A percentile compares a stretch with the other conserved stretches of the same genome.
These are phyloP conservation scores for Carterocephalus palaemon DNA, from an alignment of 2,888 invertebrate genomes.

Conservation along the genomic window DNA sequence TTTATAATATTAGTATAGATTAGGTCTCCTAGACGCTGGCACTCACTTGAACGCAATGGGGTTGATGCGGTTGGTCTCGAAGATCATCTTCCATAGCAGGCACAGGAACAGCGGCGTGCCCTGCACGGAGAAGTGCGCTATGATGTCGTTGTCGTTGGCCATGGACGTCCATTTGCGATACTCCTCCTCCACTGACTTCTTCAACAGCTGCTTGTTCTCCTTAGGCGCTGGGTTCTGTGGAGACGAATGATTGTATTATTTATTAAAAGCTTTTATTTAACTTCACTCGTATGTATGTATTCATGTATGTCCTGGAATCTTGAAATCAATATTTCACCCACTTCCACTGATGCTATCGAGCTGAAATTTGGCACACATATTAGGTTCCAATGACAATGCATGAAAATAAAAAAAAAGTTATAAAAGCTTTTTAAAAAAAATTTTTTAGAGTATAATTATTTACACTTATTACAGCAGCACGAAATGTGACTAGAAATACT, in stretches of 20 bases:
- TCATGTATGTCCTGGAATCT: no score
- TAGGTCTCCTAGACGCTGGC: no score
- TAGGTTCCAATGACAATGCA: no score
- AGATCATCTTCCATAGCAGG: constrained; percentile 95
- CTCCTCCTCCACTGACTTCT: constrained; percentile 96
- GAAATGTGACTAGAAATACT: neutral
- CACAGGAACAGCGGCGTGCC: constrained; percentile 95
- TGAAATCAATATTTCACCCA: no score
- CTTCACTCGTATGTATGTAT: no score
- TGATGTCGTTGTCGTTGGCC: constrained; percentile 97
- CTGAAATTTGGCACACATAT: no score
- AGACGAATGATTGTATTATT: neutral
- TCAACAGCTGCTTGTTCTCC: constrained; percentile 94
- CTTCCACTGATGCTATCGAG: no score
- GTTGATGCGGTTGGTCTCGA: constrained; percentile 95
- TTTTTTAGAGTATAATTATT: no score
- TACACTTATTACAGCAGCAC: neutral
- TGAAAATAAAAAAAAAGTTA: no score
- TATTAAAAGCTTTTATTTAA: no score
- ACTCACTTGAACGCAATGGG: constrained; percentile 95
- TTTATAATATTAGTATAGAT: no score
- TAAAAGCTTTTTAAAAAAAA: no score
- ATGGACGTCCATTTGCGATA: constrained; percentile 98
- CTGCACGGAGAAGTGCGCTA: constrained; percentile 96
- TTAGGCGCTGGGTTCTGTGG: constrained; percentile 85